Base-by-base conservation (phyloP, 2,888 invertebrate species). In the Scaptomyza flava region DNA sequence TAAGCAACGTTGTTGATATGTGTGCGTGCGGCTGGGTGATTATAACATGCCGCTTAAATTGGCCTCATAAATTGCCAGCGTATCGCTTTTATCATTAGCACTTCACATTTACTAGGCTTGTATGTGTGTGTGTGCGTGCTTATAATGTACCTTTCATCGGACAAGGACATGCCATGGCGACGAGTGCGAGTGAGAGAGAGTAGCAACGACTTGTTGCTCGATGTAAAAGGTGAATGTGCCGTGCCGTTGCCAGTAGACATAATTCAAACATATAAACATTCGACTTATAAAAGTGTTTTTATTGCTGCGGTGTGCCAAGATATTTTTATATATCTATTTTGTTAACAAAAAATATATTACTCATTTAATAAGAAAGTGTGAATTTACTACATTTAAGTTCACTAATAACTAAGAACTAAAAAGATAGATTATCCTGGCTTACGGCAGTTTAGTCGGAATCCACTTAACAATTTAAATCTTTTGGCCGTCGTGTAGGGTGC, bases 21-120 rank as follows among this genome's bases (percentile, higher is more conserved):
- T 60, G 47, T 81, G 83, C 77, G 68, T 79, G 69, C 41, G 63
- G 36, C 33, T 43, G 9, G 36, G 45, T 56, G 76, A 81, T 78
- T 72, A 68, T 58, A 51, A 54, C 38, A 41, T 48, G 50, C 45
- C 68, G 63, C 63, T 66, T 56, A 53, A 54, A 67, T 68, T 67
- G 58, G 62, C 48, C 47, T 74, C 65, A 72, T 69, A 75, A 69
- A 65, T 85, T 54, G 79, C 48, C 34, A 8, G 46, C 54, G 27
- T 63, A 63, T 66, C 53, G 65, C 57, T 77, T 72, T 68, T 72
- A 83, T 83, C 67, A 66, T 61, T 66, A 61, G 47, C 59, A 57
- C 17, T 56, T 53, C 42, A 61, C n/a, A 38, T 41, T 14, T 14
- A 36, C 11, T 1, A 2, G 12, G 14, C 20, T 14, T 23, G 11